These are phyloP conservation scores for Hylomyscus alleni DNA, from an alignment of 2,797 vertebrate species.

Conservation along the genomic window DNA sequence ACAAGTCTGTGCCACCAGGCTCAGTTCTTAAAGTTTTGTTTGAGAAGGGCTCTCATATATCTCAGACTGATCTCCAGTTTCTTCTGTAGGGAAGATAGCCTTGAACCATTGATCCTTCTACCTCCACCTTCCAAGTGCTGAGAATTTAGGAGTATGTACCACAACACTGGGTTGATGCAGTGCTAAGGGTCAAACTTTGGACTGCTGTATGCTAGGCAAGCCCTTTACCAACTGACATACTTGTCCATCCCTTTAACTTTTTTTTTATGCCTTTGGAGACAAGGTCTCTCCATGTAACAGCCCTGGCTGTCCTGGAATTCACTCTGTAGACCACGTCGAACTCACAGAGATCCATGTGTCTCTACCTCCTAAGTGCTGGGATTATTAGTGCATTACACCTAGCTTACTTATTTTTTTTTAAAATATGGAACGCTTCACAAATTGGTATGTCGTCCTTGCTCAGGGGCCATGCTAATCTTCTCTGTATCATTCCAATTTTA, in stretches of 20 bases:
- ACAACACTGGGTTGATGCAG: background rate
- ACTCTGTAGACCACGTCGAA: background rate
- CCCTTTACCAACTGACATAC: background rate
- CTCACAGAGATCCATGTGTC: background rate
- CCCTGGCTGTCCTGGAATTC: background rate
- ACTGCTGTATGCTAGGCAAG: background rate
- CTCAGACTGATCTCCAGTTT: background rate
- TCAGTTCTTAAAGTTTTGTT: background rate
- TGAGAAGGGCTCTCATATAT: background rate
- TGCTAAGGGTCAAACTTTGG: background rate
- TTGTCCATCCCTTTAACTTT: background rate
- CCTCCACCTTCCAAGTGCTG: background rate
- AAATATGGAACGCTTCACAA: too few relatives aligned
- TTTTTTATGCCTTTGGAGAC: background rate
- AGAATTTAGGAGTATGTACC: background rate
- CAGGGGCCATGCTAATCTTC: too few relatives aligned
- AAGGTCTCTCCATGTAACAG: too few relatives aligned
- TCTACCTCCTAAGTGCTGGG: background rate
- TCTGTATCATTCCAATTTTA: too few relatives aligned
- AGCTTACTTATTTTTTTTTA: too few relatives aligned
- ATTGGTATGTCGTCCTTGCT: too few relatives aligned
- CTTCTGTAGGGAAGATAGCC: background rate
- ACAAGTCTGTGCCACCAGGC: background rate
- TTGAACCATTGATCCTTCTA: background rate
- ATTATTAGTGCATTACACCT: background rate